Conservation (phyloP, 2,797 vertebrate genomes). For the Pipistrellus nathusii region DNA sequence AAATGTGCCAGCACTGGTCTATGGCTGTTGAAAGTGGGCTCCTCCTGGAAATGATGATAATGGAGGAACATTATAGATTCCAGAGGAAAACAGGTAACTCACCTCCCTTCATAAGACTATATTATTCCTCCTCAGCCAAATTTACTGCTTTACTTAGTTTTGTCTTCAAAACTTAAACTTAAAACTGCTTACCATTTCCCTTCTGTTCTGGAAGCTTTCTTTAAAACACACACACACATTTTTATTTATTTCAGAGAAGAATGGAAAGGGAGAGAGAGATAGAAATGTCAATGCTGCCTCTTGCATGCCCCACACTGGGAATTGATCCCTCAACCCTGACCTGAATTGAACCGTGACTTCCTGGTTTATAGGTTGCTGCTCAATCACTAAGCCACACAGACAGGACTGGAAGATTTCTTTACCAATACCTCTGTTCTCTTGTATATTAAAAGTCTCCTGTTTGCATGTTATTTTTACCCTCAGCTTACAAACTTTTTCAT, state of each 20-base stretch:
- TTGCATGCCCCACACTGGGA: not conserved
- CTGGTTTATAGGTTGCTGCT: not conserved
- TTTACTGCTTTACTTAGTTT: not conserved
- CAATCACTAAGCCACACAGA: not conserved
- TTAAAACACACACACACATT: too few relatives aligned
- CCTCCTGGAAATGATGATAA: not conserved
- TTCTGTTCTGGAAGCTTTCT: not conserved
- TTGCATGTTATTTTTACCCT: not conserved
- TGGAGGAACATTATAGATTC: not conserved
- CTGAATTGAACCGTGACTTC: not conserved
- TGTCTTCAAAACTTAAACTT: not conserved
- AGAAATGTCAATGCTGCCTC: not conserved
- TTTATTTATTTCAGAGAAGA: not conserved
- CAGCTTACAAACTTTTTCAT: not conserved
- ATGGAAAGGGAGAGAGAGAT: not conserved
- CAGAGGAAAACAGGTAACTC: not conserved
- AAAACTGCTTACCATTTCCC: not conserved
- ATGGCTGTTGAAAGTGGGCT: slow-evolving; percentile 3
- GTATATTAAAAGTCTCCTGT: not conserved
- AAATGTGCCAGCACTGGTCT: slow-evolving; percentile 66
- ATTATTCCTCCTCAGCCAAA: not conserved
- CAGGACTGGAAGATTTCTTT: not conserved
- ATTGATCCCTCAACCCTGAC: not conserved
- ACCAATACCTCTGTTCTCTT: not conserved
- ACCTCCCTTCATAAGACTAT: not conserved